Conservation (phyloP, 2,113 vertebrate species). For the Muntiacus reevesi region DNA sequence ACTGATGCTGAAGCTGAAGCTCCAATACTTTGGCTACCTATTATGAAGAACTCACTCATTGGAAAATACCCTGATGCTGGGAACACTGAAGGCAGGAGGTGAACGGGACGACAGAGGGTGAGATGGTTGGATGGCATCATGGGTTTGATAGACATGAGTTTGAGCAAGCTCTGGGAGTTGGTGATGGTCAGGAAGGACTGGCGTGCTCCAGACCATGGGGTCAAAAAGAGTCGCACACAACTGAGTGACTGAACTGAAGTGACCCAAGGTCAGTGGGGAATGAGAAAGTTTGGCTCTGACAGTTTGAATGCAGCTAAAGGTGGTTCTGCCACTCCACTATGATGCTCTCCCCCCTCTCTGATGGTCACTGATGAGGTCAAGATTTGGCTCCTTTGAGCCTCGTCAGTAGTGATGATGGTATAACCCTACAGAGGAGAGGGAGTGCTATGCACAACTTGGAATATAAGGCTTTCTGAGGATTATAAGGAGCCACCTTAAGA, state of each 20-base stretch:
- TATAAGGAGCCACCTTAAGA: background rate
- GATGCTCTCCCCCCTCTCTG: background rate
- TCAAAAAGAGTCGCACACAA: background rate
- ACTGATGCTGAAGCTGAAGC: background rate
- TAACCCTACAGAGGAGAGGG: background rate
- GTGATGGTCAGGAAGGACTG: background rate
- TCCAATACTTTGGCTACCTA: background rate
- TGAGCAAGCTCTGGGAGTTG: background rate
- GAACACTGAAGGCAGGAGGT: background rate
- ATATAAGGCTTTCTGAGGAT: background rate
- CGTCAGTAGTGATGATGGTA: accelerated
- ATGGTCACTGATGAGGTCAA: background rate
- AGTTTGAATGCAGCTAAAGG: background rate
- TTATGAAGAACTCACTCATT: background rate
- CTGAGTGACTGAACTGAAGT: background rate
- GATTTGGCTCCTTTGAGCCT: background rate
- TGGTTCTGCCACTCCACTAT: background rate
- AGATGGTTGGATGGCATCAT: background rate
- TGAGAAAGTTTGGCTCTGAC: background rate
- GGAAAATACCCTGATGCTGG: background rate
- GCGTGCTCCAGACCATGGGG: background rate
- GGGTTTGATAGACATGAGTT: background rate
- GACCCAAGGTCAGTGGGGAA: background rate
- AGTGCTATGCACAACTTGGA: background rate
- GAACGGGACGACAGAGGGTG: background rate